Conservation (phyloP, 2,797 vertebrate species). For the Crax fasciolata region DNA sequence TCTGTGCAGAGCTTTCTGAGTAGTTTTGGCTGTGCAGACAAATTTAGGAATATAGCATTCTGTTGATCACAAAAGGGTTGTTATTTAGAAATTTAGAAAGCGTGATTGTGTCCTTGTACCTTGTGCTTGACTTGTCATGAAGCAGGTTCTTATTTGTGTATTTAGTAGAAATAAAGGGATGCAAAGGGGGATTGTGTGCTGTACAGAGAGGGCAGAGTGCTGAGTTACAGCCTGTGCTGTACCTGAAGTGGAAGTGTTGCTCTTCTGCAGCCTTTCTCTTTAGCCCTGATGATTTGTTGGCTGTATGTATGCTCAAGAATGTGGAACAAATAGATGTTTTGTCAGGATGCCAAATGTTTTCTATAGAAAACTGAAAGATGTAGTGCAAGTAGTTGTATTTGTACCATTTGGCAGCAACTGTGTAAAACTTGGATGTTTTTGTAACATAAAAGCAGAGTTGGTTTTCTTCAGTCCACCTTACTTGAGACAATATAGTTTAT, state of each 20-base stretch:
- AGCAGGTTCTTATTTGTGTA: neutral
- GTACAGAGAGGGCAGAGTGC: neutral
- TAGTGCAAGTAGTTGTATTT: neutral
- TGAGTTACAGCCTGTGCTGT: neutral
- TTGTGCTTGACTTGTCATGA: neutral
- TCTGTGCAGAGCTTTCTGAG: neutral
- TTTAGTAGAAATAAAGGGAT: neutral
- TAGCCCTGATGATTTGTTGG: neutral
- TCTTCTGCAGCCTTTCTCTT: neutral
- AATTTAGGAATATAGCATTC: neutral
- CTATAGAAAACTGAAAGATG: neutral
- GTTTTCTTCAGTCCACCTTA: neutral
- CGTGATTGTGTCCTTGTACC: neutral
- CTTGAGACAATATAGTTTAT: neutral
- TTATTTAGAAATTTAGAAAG: neutral
- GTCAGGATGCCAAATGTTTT: neutral
- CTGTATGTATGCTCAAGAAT: neutral
- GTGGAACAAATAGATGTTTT: neutral
- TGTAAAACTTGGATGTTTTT: neutral
- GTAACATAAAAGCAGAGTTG: neutral
- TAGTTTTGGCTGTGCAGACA: neutral
- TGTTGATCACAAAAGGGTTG: neutral
- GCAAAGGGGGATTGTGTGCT: neutral
- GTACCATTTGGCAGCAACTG: neutral
- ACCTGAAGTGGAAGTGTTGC: neutral